Evolutionary conservation across 1,140 invertebrate species (phyloP).

Genomic region (Gryllus bimaculatus): DNA sequence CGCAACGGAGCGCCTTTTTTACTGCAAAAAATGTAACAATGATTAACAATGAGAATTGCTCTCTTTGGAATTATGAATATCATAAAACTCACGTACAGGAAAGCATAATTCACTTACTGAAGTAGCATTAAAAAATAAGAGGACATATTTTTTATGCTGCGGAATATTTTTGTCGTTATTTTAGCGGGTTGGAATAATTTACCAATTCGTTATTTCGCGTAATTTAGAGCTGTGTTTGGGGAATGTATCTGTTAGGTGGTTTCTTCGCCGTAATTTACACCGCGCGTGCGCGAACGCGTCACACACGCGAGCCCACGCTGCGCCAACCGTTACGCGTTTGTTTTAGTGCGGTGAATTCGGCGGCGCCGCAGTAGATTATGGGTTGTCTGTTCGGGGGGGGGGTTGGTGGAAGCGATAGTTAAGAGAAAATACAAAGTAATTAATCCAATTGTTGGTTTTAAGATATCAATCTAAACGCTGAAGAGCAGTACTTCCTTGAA

Average conservation of each 20-base stretch:
- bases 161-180: constrained; percentile 1
- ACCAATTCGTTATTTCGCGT: neutral
- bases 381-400: too few relatives aligned
- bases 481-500: too few relatives aligned
- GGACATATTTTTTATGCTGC: neutral
- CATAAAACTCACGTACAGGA: neutral
- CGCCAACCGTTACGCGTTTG: too few relatives aligned
- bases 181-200: neutral
- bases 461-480: too few relatives aligned
- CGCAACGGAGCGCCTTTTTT: neutral
- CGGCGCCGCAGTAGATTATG: too few relatives aligned
- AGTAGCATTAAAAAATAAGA: neutral
- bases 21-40: neutral
- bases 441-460: too few relatives aligned
- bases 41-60: constrained; percentile 5
- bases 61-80: constrained; percentile 5
- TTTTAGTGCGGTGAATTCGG: too few relatives aligned
- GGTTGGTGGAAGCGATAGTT: too few relatives aligned
- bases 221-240: neutral
- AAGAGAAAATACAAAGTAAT: too few relatives aligned
- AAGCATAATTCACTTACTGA: neutral
- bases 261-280: neutral
- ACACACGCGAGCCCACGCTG: too few relatives aligned
- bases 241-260: neutral
- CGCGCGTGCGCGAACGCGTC: too few relatives aligned